Percentiles rank a stretch among this genome's conserved stretches.
Evolutionary conservation across 2,113 vertebrate genomes (phyloP).

Genomic region (Phylloscopus whistleri): DNA sequence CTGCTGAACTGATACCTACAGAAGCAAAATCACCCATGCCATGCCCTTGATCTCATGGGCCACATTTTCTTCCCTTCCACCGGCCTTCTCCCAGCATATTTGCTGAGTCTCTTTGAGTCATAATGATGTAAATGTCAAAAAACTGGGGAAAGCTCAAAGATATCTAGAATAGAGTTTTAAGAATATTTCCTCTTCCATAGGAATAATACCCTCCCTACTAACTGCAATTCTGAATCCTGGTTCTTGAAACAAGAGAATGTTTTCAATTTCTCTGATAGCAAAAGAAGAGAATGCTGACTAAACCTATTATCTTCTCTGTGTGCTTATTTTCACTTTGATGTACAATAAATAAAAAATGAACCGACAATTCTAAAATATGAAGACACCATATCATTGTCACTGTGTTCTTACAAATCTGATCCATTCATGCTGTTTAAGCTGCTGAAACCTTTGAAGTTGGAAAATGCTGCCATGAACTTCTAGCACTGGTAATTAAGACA

Average conservation of each 20-base stretch:
- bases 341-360: constrained; percentile 69
- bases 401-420: constrained; percentile 57
- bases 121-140: background rate
- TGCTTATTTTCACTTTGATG: constrained; percentile 68
- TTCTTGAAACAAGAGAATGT: constrained; percentile 6
- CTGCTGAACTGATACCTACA: background rate
- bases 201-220: background rate
- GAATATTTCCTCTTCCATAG: background rate
- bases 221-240: background rate
- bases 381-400: constrained; percentile 59
- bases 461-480: constrained; percentile 62
- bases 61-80: background rate
- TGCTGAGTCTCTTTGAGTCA: background rate
- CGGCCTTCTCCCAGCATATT: background rate
- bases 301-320: constrained; percentile 18
- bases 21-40: background rate
- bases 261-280: background rate
- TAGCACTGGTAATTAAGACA: constrained; percentile 79
- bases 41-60: background rate
- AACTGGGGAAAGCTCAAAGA: background rate
- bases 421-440: constrained; percentile 40
- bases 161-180: background rate
- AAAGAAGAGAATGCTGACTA: constrained; percentile 35
- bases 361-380: constrained; percentile 59
- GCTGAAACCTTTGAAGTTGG: constrained; percentile 70